Evolutionary conservation across 1,140 invertebrate genomes (phyloP).

Genomic region (Ylistrum balloti): DNA sequence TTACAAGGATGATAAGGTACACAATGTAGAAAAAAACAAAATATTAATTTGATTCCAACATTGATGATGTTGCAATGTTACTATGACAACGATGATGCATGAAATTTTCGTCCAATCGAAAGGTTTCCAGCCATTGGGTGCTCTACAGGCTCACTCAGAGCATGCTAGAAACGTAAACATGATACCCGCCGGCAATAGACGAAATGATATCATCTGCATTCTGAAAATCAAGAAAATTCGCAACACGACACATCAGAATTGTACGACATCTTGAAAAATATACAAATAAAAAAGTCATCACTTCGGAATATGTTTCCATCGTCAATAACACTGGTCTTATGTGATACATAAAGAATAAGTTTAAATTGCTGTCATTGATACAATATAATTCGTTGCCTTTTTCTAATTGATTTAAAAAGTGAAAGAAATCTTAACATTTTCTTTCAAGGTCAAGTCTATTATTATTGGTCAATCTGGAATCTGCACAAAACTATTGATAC

Average conservation of each 20-base stretch:
- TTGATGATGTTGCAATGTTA: slow-evolving; percentile 47
- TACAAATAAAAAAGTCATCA: too few species aligned
- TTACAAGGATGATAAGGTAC: slow-evolving; percentile 37
- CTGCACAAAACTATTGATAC: too few species aligned
- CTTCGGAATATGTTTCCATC: too few species aligned
- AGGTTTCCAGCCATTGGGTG: slow-evolving; percentile 53
- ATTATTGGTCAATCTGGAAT: too few species aligned
- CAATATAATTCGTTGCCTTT: too few species aligned
- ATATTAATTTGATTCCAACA: slow-evolving; percentile 29
- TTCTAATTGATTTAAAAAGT: too few species aligned
- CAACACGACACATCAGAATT: slow-evolving; percentile 17
- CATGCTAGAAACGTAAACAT: slow-evolving; percentile 62
- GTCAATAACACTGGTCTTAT: too few species aligned
- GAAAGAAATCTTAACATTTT: too few species aligned
- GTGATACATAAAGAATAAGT: too few species aligned
- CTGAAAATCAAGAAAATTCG: slow-evolving; percentile 52
- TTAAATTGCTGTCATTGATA: too few species aligned
- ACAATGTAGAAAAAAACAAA: slow-evolving; percentile 36
- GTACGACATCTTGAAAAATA: not conserved
- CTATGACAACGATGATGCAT: slow-evolving; percentile 57
- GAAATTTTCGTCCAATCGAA: slow-evolving; percentile 60
- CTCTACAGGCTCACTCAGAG: slow-evolving; percentile 55
- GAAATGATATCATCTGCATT: slow-evolving; percentile 53
- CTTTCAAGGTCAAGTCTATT: too few species aligned
- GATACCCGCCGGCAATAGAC: slow-evolving; percentile 57